Percentiles rank a stretch among this genome's conserved stretches.
These are phyloP conservation scores for Brachionus plicatilis DNA, from an alignment of 1,140 invertebrate species.

Conservation along the genomic window DNA sequence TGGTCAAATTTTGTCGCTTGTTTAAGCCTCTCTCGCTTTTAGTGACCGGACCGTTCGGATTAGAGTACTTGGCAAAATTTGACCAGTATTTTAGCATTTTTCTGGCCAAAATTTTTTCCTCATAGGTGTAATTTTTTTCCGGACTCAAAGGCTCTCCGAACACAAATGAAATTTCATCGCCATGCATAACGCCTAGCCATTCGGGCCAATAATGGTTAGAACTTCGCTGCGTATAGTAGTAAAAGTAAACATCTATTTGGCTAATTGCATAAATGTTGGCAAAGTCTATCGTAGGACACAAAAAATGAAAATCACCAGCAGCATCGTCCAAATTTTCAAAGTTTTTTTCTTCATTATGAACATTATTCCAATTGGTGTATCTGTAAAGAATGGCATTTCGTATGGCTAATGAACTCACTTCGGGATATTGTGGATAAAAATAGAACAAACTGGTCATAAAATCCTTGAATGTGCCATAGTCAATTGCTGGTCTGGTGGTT, in stretches of 20 bases:
- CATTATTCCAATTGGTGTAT: slow-evolving; percentile 16
- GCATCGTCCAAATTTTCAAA: slow-evolving; percentile 33
- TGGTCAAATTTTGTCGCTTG: neutral
- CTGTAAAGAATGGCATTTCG: slow-evolving; percentile 61
- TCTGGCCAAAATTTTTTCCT: slow-evolving; percentile 72
- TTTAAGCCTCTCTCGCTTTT: neutral
- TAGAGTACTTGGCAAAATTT: slow-evolving; percentile 70
- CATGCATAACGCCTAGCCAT: slow-evolving; percentile 40
- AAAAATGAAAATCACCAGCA: slow-evolving; percentile 86
- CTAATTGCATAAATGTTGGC: slow-evolving; percentile 79
- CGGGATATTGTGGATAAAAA: slow-evolving; percentile 57
- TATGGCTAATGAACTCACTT: neutral
- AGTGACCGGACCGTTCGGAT: slow-evolving; percentile 12
- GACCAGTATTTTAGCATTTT: slow-evolving; percentile 78
- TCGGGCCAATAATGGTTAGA: slow-evolving; percentile 17
- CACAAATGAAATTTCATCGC: slow-evolving; percentile 77
- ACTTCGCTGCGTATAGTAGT: slow-evolving; percentile 77
- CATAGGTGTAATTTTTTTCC: slow-evolving; percentile 64
- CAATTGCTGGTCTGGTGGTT: slow-evolving; percentile 49
- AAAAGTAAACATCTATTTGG: slow-evolving; percentile 73
- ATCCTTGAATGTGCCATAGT: slow-evolving; percentile 45
- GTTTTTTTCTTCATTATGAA: slow-evolving; percentile 31
- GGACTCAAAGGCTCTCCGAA: slow-evolving; percentile 81
- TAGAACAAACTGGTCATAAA: slow-evolving; percentile 72
- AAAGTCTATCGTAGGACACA: slow-evolving; percentile 88